Percentiles rank a stretch among this genome's conserved stretches.
phyloP scores from a whole-genome alignment of 30 jellyfish, hydroid and myxozoan species.

The Mastigias papua region DNA sequence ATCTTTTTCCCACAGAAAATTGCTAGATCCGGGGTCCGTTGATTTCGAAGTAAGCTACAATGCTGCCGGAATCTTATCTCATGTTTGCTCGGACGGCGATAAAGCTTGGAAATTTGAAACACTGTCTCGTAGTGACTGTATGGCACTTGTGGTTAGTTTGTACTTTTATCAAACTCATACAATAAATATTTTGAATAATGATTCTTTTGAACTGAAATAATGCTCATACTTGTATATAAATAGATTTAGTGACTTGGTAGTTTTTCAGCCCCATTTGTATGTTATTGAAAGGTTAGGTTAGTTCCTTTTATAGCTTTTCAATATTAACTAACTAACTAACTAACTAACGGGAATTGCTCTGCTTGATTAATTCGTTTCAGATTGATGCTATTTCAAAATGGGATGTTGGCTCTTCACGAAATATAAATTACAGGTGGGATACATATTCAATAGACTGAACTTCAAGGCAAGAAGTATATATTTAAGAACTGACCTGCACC shows the following conservation, averaged over 20 bases:
- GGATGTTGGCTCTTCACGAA: constrained; percentile 65
- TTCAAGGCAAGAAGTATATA: background rate
- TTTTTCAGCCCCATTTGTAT: too few species aligned
- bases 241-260: too few species aligned
- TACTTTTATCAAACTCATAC: background rate
- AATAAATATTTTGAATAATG: too few species aligned
- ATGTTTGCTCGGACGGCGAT: constrained; percentile 80
- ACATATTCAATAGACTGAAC: background rate
- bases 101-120: constrained; percentile 63
- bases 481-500: too few species aligned
- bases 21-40: constrained; percentile 16
- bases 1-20: background rate
- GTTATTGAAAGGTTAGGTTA: too few species aligned
- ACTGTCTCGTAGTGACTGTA: constrained; percentile 65
- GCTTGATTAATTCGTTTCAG: background rate
- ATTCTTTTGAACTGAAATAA: too few species aligned
- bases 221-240: too few species aligned
- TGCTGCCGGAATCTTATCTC: constrained; percentile 84
- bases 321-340: too few species aligned
- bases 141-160: constrained; percentile 64
- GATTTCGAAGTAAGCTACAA: constrained; percentile 82
- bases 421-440: constrained; percentile 76
- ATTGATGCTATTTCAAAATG: constrained; percentile 54
- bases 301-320: too few species aligned
- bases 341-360: too few species aligned